Conservation (phyloP, 2,113 vertebrate species). For the Mirza zaza region DNA sequence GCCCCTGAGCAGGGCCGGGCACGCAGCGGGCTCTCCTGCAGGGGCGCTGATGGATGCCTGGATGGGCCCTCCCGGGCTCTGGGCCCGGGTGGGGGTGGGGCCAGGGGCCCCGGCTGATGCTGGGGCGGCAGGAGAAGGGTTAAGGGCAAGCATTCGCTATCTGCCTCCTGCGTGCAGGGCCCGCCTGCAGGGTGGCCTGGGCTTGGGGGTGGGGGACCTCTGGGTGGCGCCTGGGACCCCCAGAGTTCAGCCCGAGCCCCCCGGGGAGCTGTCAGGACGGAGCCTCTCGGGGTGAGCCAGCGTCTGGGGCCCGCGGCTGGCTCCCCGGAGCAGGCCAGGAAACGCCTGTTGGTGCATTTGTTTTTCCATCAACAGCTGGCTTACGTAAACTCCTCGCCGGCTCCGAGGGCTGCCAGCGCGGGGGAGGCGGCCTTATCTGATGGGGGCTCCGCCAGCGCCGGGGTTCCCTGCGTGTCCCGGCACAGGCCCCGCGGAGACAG, state of each 20-base stretch:
- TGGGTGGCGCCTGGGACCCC: conserved; percentile 41
- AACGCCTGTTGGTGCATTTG: conserved; percentile 66
- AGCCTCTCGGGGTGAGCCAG: conserved; percentile 54
- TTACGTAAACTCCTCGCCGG: conserved; percentile 79
- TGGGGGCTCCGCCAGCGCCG: conserved; percentile 56
- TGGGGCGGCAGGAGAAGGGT: not conserved
- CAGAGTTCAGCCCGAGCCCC: not conserved
- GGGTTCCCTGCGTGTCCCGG: conserved; percentile 65
- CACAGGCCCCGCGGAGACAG: conserved; percentile 19
- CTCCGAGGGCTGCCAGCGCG: conserved; percentile 66
- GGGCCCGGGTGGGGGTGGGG: not conserved
- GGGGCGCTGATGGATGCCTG: not conserved
- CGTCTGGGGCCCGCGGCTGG: conserved; percentile 65
- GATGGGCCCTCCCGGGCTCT: conserved; percentile 13
- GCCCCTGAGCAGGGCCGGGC: conserved; percentile 59
- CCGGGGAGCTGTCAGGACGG: conserved; percentile 47
- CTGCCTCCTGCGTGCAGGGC: not conserved
- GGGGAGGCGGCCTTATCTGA: conserved; percentile 74
- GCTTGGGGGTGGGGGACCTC: not conserved
- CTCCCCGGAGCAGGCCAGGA: conserved; percentile 66
- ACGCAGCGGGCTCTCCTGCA: not conserved
- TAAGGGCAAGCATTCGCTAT: not conserved
- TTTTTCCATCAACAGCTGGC: conserved; percentile 79
- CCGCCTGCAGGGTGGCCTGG: conserved; percentile 34
- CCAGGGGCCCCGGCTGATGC: not conserved